Evolutionary conservation across 2,797 vertebrate genomes (phyloP).

Genomic region (Gallinago solitaria): DNA sequence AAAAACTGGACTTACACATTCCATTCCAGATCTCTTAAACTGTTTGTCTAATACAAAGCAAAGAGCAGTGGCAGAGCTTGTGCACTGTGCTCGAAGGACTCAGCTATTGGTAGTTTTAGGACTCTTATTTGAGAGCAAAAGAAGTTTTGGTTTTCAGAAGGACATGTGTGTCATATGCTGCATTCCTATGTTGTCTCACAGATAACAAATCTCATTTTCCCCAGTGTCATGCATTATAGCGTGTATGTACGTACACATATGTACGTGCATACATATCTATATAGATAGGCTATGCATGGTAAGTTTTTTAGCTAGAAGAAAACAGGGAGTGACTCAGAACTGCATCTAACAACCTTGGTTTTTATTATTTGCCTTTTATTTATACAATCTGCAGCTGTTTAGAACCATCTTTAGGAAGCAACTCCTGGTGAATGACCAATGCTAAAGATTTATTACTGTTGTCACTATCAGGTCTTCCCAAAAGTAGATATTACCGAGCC

Average conservation of each 20-base stretch:
- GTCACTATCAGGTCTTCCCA: not conserved
- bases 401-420: not conserved
- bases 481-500: not conserved
- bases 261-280: accelerated
- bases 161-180: not conserved
- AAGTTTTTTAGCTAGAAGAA: not conserved
- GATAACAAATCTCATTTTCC: not conserved
- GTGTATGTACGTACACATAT: not conserved
- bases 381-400: not conserved
- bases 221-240: not conserved
- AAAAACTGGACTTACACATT: not conserved
- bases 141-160: not conserved
- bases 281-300: not conserved
- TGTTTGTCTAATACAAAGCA: not conserved
- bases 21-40: not conserved
- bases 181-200: not conserved
- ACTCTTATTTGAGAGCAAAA: not conserved
- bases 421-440: not conserved
- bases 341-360: not conserved
- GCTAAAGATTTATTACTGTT: not conserved
- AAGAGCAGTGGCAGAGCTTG: not conserved
- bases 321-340: not conserved
- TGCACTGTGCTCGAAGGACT: not conserved
- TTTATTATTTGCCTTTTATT: not conserved
- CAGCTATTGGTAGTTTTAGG: not conserved